A percentile compares a stretch with the other conserved stretches of the same genome.
Conservation (phyloP, 2,113 vertebrate species). For the Rhea americana region DNA sequence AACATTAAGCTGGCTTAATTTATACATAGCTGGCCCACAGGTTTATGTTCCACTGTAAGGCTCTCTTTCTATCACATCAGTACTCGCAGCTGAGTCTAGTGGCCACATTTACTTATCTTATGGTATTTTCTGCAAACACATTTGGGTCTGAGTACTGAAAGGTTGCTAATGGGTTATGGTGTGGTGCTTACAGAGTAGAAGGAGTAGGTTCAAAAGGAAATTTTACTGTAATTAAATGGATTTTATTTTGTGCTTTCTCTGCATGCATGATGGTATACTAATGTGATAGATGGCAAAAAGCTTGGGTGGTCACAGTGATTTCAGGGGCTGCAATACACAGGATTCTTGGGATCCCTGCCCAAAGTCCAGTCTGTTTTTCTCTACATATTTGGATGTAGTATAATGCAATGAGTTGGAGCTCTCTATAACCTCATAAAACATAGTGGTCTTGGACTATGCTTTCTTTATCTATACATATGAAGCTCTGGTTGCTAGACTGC, state of each 20-base stretch:
- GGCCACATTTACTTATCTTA: background rate
- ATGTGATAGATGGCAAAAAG: background rate
- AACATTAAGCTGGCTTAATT: background rate
- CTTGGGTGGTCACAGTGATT: background rate
- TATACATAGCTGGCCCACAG: background rate
- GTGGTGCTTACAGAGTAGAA: background rate
- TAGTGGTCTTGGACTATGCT: background rate
- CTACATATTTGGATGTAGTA: accelerated
- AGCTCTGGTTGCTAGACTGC: background rate
- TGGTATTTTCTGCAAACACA: background rate
- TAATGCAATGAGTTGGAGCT: background rate
- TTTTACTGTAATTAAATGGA: background rate
- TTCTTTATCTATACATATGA: background rate
- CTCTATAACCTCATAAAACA: background rate
- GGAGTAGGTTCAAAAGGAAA: background rate
- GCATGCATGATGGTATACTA: background rate
- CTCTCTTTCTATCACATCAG: background rate
- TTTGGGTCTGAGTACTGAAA: background rate
- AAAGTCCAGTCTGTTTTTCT: background rate
- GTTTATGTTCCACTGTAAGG: background rate
- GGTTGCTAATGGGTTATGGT: background rate
- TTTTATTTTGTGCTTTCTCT: background rate
- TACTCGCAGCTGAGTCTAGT: background rate
- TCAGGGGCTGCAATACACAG: background rate
- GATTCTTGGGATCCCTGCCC: background rate